Conservation (phyloP, 2,113 vertebrate species). For the Chrysemys picta region DNA sequence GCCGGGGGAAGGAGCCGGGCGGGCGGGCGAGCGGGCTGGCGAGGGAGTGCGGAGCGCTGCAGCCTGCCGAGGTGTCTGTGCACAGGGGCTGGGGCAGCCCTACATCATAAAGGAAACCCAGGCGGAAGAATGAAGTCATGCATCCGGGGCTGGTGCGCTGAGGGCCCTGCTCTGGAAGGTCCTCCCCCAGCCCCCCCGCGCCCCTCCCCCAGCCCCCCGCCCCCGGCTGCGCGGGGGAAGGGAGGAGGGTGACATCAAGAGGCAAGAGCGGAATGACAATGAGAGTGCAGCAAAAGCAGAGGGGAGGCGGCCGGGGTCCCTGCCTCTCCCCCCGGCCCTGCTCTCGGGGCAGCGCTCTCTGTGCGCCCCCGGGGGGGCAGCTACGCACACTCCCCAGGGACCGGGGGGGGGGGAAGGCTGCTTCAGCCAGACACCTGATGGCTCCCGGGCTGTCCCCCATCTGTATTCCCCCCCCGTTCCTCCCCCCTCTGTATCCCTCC, state of each 20-base stretch:
- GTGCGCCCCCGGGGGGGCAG: not conserved
- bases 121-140: conserved; percentile 97
- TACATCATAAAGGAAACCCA: conserved; percentile 95
- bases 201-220: conserved; percentile 68
- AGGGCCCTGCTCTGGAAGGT: conserved; percentile 28
- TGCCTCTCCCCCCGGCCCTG: not conserved
- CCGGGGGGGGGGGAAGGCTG: not conserved
- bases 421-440: not conserved
- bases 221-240: conserved; percentile 41
- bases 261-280: conserved; percentile 75
- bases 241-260: conserved; percentile 75
- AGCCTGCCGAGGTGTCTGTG: conserved; percentile 60
- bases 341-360: not conserved
- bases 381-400: not conserved
- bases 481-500: not conserved
- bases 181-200: conserved; percentile 60
- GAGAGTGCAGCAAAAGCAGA: conserved; percentile 72
- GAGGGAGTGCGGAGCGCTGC: conserved; percentile 40
- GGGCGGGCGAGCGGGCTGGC: conserved; percentile 9
- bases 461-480: no score
- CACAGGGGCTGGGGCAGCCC: conserved; percentile 89
- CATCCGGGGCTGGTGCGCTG: conserved; percentile 85
- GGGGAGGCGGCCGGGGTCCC: conserved; percentile 8
- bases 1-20: conserved; percentile 32
- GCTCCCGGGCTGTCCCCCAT: no score